Conservation (phyloP, 2,113 vertebrate species). For the Paedocypris sp. region DNA sequence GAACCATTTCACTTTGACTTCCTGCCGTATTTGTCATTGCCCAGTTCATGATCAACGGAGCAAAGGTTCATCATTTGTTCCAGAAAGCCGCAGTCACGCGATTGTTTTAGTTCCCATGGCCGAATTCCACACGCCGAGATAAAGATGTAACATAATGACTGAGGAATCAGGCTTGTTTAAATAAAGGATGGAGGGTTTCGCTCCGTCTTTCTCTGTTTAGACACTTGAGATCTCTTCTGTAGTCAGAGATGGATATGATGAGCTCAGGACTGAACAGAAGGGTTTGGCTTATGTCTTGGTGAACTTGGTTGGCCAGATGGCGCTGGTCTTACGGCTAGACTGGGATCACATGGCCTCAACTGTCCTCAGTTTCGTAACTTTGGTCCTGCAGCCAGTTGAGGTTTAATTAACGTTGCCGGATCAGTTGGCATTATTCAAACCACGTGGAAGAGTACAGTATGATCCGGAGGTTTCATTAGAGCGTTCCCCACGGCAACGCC, state of each 20-base stretch:
- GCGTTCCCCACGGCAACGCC: too few species aligned
- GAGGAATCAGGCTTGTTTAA: too few species aligned
- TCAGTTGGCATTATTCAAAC: not conserved
- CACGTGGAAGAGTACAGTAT: too few species aligned
- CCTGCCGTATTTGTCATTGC: too few species aligned
- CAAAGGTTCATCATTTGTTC: too few species aligned
- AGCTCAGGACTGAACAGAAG: not conserved
- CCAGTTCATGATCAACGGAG: too few species aligned
- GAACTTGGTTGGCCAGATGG: not conserved
- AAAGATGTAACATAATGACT: too few species aligned
- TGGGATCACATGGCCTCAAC: not conserved
- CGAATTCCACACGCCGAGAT: too few species aligned
- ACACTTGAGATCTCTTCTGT: not conserved
- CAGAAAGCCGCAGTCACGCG: too few species aligned
- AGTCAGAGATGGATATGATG: not conserved
- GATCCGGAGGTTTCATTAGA: not conserved
- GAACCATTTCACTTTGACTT: too few species aligned
- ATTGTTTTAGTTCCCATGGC: too few species aligned
- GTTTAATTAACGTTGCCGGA: not conserved
- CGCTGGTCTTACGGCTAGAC: not conserved
- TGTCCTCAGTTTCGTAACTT: constrained; percentile 4
- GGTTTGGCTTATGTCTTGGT: not conserved
- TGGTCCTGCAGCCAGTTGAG: not conserved
- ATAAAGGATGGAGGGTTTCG: too few species aligned
- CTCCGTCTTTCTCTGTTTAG: not conserved